Percentiles rank a stretch among this genome's conserved stretches.
Evolutionary conservation across 2,113 vertebrate species (phyloP).

Genomic region (Narcine bancroftii): DNA sequence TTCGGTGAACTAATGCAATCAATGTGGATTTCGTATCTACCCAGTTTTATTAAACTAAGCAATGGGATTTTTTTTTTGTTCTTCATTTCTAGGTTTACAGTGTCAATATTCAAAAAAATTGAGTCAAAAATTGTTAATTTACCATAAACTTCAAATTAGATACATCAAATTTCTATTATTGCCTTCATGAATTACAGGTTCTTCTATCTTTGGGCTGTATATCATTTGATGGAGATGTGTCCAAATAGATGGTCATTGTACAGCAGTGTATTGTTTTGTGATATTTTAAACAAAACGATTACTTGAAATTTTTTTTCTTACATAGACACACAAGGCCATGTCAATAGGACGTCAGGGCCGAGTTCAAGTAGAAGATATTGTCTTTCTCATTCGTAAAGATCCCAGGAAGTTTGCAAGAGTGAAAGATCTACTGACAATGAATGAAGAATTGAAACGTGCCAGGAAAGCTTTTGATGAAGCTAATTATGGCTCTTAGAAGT

Average conservation of each 20-base stretch:
- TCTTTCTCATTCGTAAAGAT: slow-evolving; percentile 93
- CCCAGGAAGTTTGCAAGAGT: slow-evolving; percentile 92
- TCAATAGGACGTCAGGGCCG: slow-evolving; percentile 91
- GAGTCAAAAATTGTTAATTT: neutral
- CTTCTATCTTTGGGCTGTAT: neutral
- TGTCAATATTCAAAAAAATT: neutral
- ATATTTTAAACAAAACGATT: neutral
- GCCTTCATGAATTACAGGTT: neutral
- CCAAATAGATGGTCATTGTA: no score
- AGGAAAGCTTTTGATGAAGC: slow-evolving; percentile 96
- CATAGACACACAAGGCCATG: slow-evolving; percentile 93
- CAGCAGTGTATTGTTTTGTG: neutral
- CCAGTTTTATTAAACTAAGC: neutral
- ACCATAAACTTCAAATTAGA: neutral
- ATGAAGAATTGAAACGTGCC: slow-evolving; percentile 91
- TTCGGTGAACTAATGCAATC: no score
- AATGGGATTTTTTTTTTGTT: neutral
- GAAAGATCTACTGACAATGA: slow-evolving; percentile 96
- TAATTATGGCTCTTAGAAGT: slow-evolving; percentile 79
- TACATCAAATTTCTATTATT: neutral
- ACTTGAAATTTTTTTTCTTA: slow-evolving; percentile 34
- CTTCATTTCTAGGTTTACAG: neutral
- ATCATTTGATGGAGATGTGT: neutral
- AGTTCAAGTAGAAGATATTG: slow-evolving; percentile 96
- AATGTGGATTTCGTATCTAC: no score